Evolutionary conservation across 1,140 invertebrate species (phyloP).

Genomic region (Polypedilum pembai): DNA sequence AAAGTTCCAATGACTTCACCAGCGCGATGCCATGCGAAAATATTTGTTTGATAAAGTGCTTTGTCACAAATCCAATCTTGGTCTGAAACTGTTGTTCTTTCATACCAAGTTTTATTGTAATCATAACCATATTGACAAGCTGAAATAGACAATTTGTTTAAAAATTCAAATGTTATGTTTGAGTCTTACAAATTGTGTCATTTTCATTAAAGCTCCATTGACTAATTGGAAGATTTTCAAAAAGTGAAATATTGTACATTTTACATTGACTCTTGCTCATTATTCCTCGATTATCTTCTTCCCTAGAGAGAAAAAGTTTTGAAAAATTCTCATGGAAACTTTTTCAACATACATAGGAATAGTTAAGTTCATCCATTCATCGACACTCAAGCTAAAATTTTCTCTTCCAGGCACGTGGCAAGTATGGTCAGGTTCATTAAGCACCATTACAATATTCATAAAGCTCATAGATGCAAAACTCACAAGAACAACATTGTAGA

Average conservation of each 20-base stretch:
- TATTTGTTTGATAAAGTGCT: slow-evolving; percentile 46
- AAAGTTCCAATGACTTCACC: slow-evolving; percentile 49
- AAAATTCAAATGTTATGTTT: background rate
- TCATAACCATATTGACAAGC: slow-evolving; percentile 48
- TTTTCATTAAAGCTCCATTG: slow-evolving; percentile 26
- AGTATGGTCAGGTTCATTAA: slow-evolving; percentile 31
- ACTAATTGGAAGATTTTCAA: slow-evolving; percentile 34
- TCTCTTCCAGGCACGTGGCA: slow-evolving; percentile 31
- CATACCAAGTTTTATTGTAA: slow-evolving; percentile 48
- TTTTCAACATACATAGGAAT: slow-evolving; percentile 31
- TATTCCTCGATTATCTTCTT: slow-evolving; percentile 38
- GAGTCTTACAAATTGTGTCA: slow-evolving; percentile 29
- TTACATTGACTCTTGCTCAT: slow-evolving; percentile 40
- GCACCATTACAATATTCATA: slow-evolving; percentile 30
- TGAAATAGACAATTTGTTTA: slow-evolving; percentile 32
- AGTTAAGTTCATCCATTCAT: slow-evolving; percentile 31
- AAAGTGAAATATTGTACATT: slow-evolving; percentile 42
- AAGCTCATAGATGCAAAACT: slow-evolving; percentile 30
- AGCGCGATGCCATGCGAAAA: slow-evolving; percentile 45
- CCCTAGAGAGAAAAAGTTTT: slow-evolving; percentile 32
- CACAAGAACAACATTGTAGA: slow-evolving; percentile 31
- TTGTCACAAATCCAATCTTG: slow-evolving; percentile 51
- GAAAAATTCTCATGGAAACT: background rate
- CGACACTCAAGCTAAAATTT: slow-evolving; percentile 29
- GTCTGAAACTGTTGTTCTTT: slow-evolving; percentile 44